Evolutionary conservation across 2,797 vertebrate species (phyloP).

Genomic region (Trachurus trachurus): DNA sequence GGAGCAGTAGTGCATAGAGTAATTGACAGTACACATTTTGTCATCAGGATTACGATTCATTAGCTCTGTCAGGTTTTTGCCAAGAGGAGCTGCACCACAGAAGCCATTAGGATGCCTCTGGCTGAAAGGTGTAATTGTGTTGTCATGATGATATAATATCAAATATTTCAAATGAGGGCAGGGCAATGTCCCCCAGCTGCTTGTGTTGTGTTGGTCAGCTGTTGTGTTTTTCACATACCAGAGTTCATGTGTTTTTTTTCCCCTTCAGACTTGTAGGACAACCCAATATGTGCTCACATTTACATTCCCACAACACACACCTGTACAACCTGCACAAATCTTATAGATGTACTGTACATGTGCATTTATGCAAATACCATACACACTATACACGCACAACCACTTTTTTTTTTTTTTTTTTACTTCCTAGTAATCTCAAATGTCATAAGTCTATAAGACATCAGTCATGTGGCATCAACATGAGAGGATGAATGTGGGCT

Average conservation of each 20-base stretch:
- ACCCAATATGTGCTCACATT: not conserved
- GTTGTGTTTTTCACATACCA: not conserved
- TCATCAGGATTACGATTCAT: not conserved
- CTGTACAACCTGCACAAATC: not conserved
- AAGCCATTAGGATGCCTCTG: not conserved
- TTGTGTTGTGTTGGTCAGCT: not conserved
- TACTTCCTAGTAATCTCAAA: not conserved
- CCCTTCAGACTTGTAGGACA: not conserved
- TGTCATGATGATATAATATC: slow-evolving; percentile 7
- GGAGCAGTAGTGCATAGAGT: not conserved
- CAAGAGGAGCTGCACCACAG: not conserved
- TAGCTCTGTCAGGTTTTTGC: not conserved
- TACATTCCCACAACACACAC: not conserved
- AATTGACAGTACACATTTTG: not conserved
- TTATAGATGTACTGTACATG: not conserved
- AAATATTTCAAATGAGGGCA: not conserved
- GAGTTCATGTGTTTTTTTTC: not conserved
- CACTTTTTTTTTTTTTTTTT: not conserved
- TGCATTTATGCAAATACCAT: not conserved
- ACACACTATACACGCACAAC: not conserved
- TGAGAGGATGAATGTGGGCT: slow-evolving; percentile 15
- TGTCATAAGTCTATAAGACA: not conserved
- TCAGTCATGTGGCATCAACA: not conserved
- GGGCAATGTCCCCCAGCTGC: not conserved
- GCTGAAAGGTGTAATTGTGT: slow-evolving; percentile 9